phyloP scores from a whole-genome alignment of 2,888 invertebrate species.

The Nomada fucata region DNA sequence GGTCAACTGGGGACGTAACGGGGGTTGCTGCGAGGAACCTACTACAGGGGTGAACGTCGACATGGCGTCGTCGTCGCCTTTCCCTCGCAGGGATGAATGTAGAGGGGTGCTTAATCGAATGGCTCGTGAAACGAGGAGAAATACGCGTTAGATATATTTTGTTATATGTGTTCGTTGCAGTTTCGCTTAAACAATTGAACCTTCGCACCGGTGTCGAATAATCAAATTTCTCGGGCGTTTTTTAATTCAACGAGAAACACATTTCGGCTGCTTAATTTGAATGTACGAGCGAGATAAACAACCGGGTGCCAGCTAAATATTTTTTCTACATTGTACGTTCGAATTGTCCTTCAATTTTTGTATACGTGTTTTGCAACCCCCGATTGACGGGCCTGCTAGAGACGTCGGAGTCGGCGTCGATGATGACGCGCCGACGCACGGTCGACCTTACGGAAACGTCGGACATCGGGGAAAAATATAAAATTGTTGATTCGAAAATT shows the following conservation, averaged over 20 bases:
- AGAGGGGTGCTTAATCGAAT: slow-evolving; percentile 22
- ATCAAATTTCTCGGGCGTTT: too few relatives aligned
- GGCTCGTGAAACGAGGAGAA: neutral
- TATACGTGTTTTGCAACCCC: neutral
- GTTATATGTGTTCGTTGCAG: neutral
- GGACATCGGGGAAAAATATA: too few relatives aligned
- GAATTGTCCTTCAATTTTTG: neutral
- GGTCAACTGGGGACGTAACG: slow-evolving; percentile 55
- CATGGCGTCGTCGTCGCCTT: slow-evolving; percentile 66
- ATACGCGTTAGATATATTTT: too few relatives aligned
- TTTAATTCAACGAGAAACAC: too few relatives aligned
- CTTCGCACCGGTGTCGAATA: too few relatives aligned
- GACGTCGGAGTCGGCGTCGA: slow-evolving; percentile 62
- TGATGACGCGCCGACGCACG: slow-evolving; percentile 67
- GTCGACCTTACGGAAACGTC: neutral
- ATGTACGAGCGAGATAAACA: too few relatives aligned
- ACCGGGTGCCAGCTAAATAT: too few relatives aligned
- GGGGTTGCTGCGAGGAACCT: slow-evolving; percentile 58
- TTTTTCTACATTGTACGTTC: too few relatives aligned
- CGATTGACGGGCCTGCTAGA: slow-evolving; percentile 55
- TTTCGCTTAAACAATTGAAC: neutral
- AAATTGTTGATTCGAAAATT: too few relatives aligned
- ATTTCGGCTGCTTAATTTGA: too few relatives aligned
- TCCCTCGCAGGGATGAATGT: slow-evolving; percentile 55
- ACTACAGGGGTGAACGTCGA: slow-evolving; percentile 68